phyloP scores from a whole-genome alignment of 2,113 vertebrate species.

The Percina caprodes region DNA sequence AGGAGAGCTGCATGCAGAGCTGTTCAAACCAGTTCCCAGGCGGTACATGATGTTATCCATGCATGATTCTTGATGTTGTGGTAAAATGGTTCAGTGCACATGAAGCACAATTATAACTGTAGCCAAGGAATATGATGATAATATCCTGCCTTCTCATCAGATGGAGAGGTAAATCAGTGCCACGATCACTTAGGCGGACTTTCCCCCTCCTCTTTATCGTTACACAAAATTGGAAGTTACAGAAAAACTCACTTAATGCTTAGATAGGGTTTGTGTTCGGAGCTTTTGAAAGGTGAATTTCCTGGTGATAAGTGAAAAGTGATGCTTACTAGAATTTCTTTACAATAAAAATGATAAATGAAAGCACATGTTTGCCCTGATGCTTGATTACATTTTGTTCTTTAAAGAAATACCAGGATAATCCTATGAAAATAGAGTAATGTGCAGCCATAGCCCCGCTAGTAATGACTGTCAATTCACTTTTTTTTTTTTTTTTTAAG shows the following conservation, averaged over 20 bases:
- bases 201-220: background rate
- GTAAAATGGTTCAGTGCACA: background rate
- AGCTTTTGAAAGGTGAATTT: background rate
- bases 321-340: background rate
- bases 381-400: background rate
- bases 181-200: background rate
- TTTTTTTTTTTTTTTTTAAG: background rate
- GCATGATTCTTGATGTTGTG: background rate
- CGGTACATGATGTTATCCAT: conserved; percentile 4
- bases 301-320: background rate
- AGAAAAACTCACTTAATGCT: background rate
- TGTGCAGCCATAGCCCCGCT: no score
- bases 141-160: background rate
- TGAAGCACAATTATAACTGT: background rate
- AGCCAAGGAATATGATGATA: background rate
- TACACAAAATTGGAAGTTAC: background rate
- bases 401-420: no score
- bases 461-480: background rate
- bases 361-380: background rate
- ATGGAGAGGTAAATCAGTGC: background rate
- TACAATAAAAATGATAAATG: background rate
- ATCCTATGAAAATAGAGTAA: background rate
- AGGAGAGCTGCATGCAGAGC: background rate
- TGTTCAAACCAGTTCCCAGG: conserved; percentile 1
- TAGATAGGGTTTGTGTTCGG: background rate